Base-by-base conservation (phyloP, 1,140 invertebrate genomes). In the Bacillus rossius region DNA sequence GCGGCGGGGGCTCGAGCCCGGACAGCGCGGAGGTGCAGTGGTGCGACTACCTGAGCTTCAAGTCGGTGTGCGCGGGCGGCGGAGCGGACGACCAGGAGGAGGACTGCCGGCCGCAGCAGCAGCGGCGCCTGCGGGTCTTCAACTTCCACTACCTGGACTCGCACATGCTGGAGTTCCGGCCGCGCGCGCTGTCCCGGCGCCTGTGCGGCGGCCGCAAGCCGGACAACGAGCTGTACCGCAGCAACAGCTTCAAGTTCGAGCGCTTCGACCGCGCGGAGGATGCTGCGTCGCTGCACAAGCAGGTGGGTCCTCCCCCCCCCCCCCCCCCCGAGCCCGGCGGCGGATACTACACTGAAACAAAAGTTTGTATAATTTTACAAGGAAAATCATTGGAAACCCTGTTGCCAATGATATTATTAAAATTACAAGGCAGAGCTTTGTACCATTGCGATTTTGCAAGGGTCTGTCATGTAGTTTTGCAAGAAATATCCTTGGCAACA, bases 221-320 rank as follows among this genome's bases (percentile, higher is more conserved):
- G 55, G 87, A 89, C 77, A 91, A 90, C 76, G 86, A 89, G 75
- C 78, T 91, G 23, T 89, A 90, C 69, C 81, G 88, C 55, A 89
- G 86, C 60, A 89, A 91, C 68, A 89, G 87, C 71, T 91, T 91
- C 77, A 89, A 89, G 74, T 90, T 91, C 67, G 87, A 91, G 71
- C 77, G 86, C 43, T 91, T 89, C 68, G 83, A 87, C 60, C 76
- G 87, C 50, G 81, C 80, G 64, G 84, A 82, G 60, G 83, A 85
- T 53, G 83, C 86, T 62, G 69, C 73, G 54, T 45, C 76, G 43
- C 69, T 79, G 55, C 73, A 74, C 60, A 79, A 79, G 69, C 79
- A 80, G 77, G 80, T 81, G 60, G 69, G 73, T 34, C 29, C 10
- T 10, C 29, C 10, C 29, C 29, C n/a, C n/a, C n/a, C n/a, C n/a